phyloP scores from a whole-genome alignment of 2,888 invertebrate species.

The Syrphus vitripennis region DNA sequence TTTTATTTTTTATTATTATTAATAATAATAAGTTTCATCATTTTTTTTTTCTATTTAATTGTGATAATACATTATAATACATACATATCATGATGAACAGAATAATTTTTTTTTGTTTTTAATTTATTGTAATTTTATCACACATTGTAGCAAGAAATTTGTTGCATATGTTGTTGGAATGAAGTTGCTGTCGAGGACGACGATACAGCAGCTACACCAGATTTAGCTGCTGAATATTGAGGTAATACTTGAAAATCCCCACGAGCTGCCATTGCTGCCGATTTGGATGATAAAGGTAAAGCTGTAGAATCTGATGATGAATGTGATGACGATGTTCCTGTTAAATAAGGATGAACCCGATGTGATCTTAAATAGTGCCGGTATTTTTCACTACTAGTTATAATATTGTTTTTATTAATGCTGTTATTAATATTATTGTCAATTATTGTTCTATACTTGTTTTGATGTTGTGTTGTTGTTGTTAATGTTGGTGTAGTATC shows the following conservation, averaged over 20 bases:
- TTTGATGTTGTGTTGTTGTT: slow-evolving; percentile 39
- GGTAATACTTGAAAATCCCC: slow-evolving; percentile 81
- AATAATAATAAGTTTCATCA: background rate
- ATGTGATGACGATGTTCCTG: slow-evolving; percentile 81
- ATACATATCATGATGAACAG: background rate
- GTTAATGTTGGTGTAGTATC: slow-evolving; percentile 77
- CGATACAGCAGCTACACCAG: slow-evolving; percentile 74
- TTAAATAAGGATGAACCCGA: slow-evolving; percentile 83
- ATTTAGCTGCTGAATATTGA: slow-evolving; percentile 80
- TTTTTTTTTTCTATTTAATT: background rate
- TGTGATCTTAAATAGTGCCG: slow-evolving; percentile 84
- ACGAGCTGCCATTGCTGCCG: slow-evolving; percentile 73
- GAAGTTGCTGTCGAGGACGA: slow-evolving; percentile 78
- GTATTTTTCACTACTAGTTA: slow-evolving; percentile 82
- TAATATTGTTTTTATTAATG: slow-evolving; percentile 62
- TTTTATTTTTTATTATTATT: no score
- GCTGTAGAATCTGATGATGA: slow-evolving; percentile 81
- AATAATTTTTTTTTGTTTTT: no score
- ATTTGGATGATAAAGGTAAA: slow-evolving; percentile 74
- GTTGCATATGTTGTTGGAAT: slow-evolving; percentile 82
- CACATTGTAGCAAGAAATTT: slow-evolving; percentile 84
- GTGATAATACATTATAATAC: background rate
- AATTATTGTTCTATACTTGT: slow-evolving; percentile 41
- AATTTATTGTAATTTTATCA: slow-evolving; percentile 79
- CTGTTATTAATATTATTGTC: slow-evolving; percentile 65